Evolutionary conservation across 2,888 invertebrate species (phyloP), one percentile per base, ranked within the genome.

Genomic region (Coelopa pilipes): DNA sequence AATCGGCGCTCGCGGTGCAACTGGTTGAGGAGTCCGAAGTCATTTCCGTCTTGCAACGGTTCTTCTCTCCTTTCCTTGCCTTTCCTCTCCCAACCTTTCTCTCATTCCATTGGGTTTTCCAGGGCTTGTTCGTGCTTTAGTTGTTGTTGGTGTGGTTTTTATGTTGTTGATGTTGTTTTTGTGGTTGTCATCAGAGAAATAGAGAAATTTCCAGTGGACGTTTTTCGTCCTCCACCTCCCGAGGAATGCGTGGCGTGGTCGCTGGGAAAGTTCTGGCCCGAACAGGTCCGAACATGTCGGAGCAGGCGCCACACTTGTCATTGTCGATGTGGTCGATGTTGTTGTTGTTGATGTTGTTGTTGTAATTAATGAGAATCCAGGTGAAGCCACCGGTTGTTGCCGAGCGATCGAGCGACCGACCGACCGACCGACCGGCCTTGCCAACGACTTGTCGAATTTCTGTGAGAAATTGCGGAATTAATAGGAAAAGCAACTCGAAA

Each of bases 31-130:
- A 50, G 1, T 15, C 15, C 69, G 17, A 50, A 69, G 59, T 69
- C 57, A 69, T 69, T 69, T 69, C 69, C 69, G 69, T 55, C 59
- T 69, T 59, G 10, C 69, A 57, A 69, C 45, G 12, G 59, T 59
- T 69, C 45, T 57, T 45, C 17, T 47, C 19, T 24, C 12, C 45
- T 50, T 49, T 66, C 24, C 19, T 66, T 4, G 34, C 34, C 46
- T 47, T 66, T 66, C 19, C 17, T 47, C 49, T 66, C n/a, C n/a
- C n/a, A n/a, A n/a, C n/a, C n/a, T n/a, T 65, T 65, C 17, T 4
- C 12, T 34, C n/a, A n/a, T 57, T 12, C 3, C 17, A 15, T 47
- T 65, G 45, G 34, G 45, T 65, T 46, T 45, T 46, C 45, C 46
- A 15, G 9, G 15, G 12, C 21, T 57, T 19, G 17, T n/a, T 57